Evolutionary conservation across 2,113 vertebrate species (phyloP).

Genomic region (Takifugu flavidus): DNA sequence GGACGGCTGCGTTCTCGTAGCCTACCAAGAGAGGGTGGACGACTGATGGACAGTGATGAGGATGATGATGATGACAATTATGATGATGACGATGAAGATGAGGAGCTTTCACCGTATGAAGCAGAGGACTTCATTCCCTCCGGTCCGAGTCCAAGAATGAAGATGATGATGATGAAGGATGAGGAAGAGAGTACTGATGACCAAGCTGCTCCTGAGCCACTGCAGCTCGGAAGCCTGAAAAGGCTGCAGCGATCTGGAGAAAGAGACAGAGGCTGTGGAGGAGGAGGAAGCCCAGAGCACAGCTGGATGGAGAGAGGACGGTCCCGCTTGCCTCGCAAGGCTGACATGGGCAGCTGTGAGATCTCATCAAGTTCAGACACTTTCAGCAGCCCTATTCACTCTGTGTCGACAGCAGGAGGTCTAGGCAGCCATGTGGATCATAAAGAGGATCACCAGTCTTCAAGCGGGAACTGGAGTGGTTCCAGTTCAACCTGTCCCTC

Average conservation of each 20-base stretch:
- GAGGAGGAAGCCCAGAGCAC: slow-evolving; percentile 82
- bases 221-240: slow-evolving; percentile 83
- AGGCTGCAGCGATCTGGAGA: slow-evolving; percentile 81
- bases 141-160: slow-evolving; percentile 79
- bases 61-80: slow-evolving; percentile 75
- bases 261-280: slow-evolving; percentile 59
- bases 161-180: slow-evolving; percentile 79
- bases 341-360: slow-evolving; percentile 94
- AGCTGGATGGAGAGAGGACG: slow-evolving; percentile 85
- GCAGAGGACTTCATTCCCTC: slow-evolving; percentile 81
- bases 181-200: slow-evolving; percentile 84
- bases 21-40: slow-evolving; percentile 89
- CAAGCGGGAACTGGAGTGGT: slow-evolving; percentile 98
- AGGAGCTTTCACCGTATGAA: slow-evolving; percentile 84
- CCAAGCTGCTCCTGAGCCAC: slow-evolving; percentile 80
- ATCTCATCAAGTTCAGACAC: slow-evolving; percentile 98
- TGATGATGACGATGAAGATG: slow-evolving; percentile 77
- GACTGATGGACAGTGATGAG: slow-evolving; percentile 83
- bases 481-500: slow-evolving; percentile 97
- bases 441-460: slow-evolving; percentile 97
- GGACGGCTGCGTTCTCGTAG: slow-evolving; percentile 90
- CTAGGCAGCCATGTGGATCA: slow-evolving; percentile 92
- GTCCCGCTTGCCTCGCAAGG: slow-evolving; percentile 84
- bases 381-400: slow-evolving; percentile 96
- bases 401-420: slow-evolving; percentile 84